These are phyloP conservation scores for Drosophila miranda DNA, from an alignment of 1,140 invertebrate genomes.

Conservation along the genomic window DNA sequence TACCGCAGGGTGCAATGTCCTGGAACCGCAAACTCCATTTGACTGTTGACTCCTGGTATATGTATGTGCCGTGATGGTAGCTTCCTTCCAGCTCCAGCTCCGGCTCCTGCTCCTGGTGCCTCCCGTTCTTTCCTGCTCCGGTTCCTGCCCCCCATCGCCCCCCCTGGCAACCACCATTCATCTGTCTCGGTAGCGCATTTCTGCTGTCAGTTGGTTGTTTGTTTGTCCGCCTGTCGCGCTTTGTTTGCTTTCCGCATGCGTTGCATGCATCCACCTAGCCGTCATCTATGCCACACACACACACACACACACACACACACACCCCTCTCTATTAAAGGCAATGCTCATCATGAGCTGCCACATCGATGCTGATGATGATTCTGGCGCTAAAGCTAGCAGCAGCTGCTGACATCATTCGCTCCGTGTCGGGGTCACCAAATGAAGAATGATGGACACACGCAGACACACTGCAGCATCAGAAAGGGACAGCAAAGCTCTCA, in stretches of 20 bases:
- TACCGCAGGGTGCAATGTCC: slow-evolving; percentile 60
- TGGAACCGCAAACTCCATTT: slow-evolving; percentile 59
- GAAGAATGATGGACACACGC: slow-evolving; percentile 71
- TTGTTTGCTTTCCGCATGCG: slow-evolving; percentile 74
- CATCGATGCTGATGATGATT: slow-evolving; percentile 65
- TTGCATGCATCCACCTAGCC: slow-evolving; percentile 38
- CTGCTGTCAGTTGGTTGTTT: slow-evolving; percentile 60
- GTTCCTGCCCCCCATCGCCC: slow-evolving; percentile 2
- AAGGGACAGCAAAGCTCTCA: background rate
- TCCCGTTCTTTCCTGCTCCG: background rate
- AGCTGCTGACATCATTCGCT: slow-evolving; percentile 70
- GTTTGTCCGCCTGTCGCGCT: slow-evolving; percentile 70
- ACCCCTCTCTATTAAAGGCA: background rate
- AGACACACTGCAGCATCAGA: slow-evolving; percentile 1
- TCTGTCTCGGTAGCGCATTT: slow-evolving; percentile 49
- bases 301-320: background rate
- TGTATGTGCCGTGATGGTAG: background rate
- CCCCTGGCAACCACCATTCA: slow-evolving; percentile 32
- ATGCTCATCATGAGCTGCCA: slow-evolving; percentile 38
- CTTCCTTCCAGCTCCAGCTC: slow-evolving; percentile 25
- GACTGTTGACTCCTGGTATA: slow-evolving; percentile 60
- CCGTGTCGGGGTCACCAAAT: slow-evolving; percentile 73
- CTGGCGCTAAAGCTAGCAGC: slow-evolving; percentile 43
- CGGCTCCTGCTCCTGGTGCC: background rate
- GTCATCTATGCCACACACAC: background rate